Base-by-base conservation (phyloP, 2,797 vertebrate genomes). In the Calcarius lapponicus region DNA sequence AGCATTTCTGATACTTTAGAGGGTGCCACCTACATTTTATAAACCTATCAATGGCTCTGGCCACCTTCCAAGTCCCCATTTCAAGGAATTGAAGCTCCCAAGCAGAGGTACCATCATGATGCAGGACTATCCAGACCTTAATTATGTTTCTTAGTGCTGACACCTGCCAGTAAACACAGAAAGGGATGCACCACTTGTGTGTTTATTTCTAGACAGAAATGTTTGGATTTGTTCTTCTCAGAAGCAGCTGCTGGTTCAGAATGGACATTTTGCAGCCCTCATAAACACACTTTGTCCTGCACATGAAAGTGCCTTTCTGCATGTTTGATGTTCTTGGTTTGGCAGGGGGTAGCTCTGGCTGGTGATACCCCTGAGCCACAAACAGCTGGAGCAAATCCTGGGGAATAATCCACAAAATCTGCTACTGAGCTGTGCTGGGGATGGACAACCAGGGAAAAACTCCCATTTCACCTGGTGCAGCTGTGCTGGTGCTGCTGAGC, bases 271-370 rank as follows among this genome's bases (percentile, higher is more conserved):
- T 87, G 32, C 48, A 90, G 76, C 40, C 92, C 89, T 73, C 65
- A 69, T 31, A 92, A 95, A 90, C 66, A 88, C 29, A 38, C 17
- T 86, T 84, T 84, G 64, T 88, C 88, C 90, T 70, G 56, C 67
- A 90, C 86, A 94, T 94, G 64, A 88, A 97, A 97, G 94, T 31
- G 56, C 45, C 29, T 88, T 70, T 85, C 88, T 95, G 74, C 48
- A 22, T 53, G 73, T 95, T 95, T 95, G 95, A 94, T 91, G 88
- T 95, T 95, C 74, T 76, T 17, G 80, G 60, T 67, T 94, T 95
- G 95, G 93, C 93, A 95, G 66, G 79, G 31, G 0, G 36, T 50
- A 53, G 10, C 45, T 90, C 76, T 95, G 88, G 88, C 83, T 93
- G 11, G 0, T 66, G 76, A 73, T 74, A 50, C n/a, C 83, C 66